Evolutionary conservation across 2,888 invertebrate species (phyloP).

Genomic region (Beris morrisii): DNA sequence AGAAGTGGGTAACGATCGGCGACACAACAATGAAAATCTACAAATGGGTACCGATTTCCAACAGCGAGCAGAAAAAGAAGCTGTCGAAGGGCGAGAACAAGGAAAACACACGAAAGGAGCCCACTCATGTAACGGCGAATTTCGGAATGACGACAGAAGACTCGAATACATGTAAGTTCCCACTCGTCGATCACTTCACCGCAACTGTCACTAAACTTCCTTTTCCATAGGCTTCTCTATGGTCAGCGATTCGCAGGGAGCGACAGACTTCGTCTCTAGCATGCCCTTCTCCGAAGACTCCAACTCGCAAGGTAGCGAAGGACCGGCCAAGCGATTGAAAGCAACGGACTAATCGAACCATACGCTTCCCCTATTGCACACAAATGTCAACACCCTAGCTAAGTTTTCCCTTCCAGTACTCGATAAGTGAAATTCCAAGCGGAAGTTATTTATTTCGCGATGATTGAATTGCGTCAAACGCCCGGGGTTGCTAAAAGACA

Average conservation of each 20-base stretch:
- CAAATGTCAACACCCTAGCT: no score
- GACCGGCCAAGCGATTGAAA: conserved; percentile 74
- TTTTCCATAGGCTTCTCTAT: conserved; percentile 75
- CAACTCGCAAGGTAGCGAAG: conserved; percentile 83
- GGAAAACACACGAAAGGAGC: conserved; percentile 80
- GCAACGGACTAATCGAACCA: conserved; percentile 57
- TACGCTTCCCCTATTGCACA: no score
- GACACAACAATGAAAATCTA: conserved; percentile 98
- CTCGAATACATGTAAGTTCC: conserved; percentile 81
- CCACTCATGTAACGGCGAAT: conserved; percentile 71
- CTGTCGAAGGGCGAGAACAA: conserved; percentile 72
- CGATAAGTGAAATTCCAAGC: no score
- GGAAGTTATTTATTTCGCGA: no score
- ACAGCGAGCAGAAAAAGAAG: conserved; percentile 77
- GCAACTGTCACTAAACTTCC: no score
- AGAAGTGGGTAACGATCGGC: conserved; percentile 98
- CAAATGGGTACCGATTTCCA: conserved; percentile 96
- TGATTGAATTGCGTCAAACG: no score
- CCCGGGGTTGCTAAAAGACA: no score
- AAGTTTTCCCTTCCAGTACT: no score
- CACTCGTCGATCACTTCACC: neutral
- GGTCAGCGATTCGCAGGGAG: conserved; percentile 87
- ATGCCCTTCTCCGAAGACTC: conserved; percentile 89
- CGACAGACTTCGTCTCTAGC: conserved; percentile 83
- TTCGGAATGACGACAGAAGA: conserved; percentile 81